These are phyloP conservation scores for Trachelus tabidus DNA, from an alignment of 2,888 invertebrate species.

Conservation along the genomic window DNA sequence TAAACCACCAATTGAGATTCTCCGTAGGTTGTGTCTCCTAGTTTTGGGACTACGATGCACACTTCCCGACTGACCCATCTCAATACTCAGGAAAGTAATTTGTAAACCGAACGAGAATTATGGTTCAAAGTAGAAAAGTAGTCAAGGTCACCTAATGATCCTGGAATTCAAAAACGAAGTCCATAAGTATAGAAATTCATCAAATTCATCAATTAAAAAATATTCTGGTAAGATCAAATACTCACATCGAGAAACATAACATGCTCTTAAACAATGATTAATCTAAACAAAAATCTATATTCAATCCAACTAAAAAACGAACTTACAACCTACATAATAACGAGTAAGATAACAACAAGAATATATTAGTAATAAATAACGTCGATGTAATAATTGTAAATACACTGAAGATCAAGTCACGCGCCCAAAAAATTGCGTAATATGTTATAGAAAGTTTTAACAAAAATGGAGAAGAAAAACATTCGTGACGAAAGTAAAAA, in stretches of 20 bases:
- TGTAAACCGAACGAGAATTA: not conserved
- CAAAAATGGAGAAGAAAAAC: not conserved
- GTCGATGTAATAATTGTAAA: not conserved
- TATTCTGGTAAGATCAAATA: not conserved
- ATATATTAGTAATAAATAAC: not conserved
- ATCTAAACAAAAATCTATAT: too few species aligned
- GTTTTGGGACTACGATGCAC: slow-evolving; percentile 29
- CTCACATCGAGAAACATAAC: not conserved
- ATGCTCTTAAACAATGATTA: not conserved
- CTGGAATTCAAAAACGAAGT: not conserved
- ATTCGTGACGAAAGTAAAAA: not conserved
- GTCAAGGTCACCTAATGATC: not conserved
- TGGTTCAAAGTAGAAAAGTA: not conserved
- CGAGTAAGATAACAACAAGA: not conserved
- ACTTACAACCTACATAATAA: not conserved
- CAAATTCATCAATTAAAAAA: not conserved
- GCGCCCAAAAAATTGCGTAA: not conserved
- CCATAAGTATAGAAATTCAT: not conserved
- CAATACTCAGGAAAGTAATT: not conserved
- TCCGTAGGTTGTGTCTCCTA: slow-evolving; percentile 28
- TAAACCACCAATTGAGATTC: slow-evolving; percentile 27
- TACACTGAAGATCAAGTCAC: not conserved
- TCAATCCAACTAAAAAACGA: not conserved
- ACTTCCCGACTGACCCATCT: slow-evolving; percentile 40
- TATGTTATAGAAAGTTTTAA: not conserved